phyloP scores from a whole-genome alignment of 2,888 invertebrate species.

The Drosophila phalerata region DNA sequence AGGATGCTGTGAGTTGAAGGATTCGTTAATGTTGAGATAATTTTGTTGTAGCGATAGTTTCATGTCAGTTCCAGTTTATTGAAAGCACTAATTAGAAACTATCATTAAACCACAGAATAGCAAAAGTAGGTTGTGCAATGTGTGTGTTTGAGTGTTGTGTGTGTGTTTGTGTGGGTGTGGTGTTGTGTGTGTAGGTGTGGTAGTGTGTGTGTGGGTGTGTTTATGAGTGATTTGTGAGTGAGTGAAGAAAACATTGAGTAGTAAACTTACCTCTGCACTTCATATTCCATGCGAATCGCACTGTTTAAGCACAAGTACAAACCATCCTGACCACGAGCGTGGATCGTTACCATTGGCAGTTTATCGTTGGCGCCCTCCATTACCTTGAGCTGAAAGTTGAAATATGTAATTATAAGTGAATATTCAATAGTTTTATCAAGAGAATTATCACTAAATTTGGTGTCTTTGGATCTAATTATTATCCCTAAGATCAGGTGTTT shows the following conservation, averaged over 20 bases:
- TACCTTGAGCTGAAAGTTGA: slow-evolving; percentile 77
- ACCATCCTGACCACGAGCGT: slow-evolving; percentile 88
- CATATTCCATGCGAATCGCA: slow-evolving; percentile 88
- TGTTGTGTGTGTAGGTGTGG: slow-evolving; percentile 18
- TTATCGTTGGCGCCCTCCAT: slow-evolving; percentile 83
- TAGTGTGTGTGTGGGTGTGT: slow-evolving; percentile 14
- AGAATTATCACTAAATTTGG: no score
- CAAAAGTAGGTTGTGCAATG: slow-evolving; percentile 34
- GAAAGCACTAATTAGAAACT: slow-evolving; percentile 75
- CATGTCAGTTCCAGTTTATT: slow-evolving; percentile 71
- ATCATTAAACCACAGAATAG: slow-evolving; percentile 60
- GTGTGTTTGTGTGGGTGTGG: not conserved
- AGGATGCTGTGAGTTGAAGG: slow-evolving; percentile 56
- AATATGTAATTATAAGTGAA: no score
- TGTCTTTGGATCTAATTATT: no score
- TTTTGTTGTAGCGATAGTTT: slow-evolving; percentile 65
- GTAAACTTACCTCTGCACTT: slow-evolving; percentile 85
- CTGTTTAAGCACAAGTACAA: slow-evolving; percentile 89
- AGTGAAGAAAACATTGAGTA: slow-evolving; percentile 1
- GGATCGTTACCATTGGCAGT: slow-evolving; percentile 88
- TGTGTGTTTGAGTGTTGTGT: slow-evolving; percentile 3
- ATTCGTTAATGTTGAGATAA: slow-evolving; percentile 54
- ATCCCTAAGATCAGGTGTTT: no score
- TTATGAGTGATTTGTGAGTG: slow-evolving; percentile 21
- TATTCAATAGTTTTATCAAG: no score